Percentiles rank a stretch among this genome's conserved stretches.
These are phyloP conservation scores for Trichomalopsis sarcophagae DNA, from an alignment of 1,140 invertebrate species.

Conservation along the genomic window DNA sequence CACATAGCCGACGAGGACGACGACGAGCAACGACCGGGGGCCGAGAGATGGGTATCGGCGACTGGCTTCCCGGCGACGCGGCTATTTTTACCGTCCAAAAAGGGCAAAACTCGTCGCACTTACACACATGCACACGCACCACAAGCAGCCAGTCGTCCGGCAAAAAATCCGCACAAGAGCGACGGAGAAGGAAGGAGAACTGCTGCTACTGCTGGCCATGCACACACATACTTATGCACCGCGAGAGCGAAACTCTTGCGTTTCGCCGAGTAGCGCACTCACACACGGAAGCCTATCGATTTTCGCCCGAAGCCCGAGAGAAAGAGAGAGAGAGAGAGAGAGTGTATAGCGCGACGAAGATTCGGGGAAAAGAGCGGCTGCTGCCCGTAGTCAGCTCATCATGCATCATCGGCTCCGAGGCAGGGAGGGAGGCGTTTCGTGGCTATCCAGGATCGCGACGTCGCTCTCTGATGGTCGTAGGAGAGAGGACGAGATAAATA, in stretches of 20 bases:
- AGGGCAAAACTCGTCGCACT: conserved; percentile 29
- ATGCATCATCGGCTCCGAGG: not conserved
- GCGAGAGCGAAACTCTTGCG: conserved; percentile 23
- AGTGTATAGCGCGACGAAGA: not conserved
- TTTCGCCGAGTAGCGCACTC: conserved; percentile 3
- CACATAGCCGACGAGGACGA: not conserved
- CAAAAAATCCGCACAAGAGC: not conserved
- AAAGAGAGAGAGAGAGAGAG: conserved; percentile 7
- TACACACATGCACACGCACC: not conserved
- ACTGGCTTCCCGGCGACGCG: conserved; percentile 38
- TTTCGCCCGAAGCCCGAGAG: conserved; percentile 34
- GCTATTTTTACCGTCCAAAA: conserved; percentile 49
- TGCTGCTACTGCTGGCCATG: not conserved
- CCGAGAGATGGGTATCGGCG: conserved; percentile 23
- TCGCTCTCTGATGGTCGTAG: too few relatives aligned
- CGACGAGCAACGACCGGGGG: conserved; percentile 9
- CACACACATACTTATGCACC: conserved; percentile 4
- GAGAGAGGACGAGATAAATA: not conserved
- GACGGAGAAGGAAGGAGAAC: not conserved
- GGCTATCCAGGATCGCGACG: not conserved
- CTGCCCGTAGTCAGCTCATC: not conserved
- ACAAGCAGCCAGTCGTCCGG: not conserved
- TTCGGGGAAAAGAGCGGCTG: not conserved
- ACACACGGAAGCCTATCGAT: conserved; percentile 31
- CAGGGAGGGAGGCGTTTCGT: not conserved